Evolutionary conservation across 1,140 invertebrate species (phyloP).

Genomic region (Drosophila sproati): DNA sequence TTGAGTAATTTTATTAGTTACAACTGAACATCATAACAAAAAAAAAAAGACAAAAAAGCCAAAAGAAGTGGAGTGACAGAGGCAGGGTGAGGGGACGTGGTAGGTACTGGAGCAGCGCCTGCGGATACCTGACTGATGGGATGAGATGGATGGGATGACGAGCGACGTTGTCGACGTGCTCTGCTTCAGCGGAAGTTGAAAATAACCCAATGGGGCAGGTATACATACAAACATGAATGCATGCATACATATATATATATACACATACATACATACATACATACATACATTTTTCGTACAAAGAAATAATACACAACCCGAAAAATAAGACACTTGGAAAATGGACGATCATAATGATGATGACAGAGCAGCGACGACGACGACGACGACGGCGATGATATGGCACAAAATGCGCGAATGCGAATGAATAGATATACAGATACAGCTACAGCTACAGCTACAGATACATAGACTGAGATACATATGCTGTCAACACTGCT

Average conservation of each 20-base stretch:
- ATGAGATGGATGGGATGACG: slow-evolving; percentile 29
- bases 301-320: slow-evolving; percentile 58
- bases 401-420: slow-evolving; percentile 71
- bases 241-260: background rate
- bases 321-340: slow-evolving; percentile 66
- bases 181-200: slow-evolving; percentile 52
- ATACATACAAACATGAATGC: slow-evolving; percentile 2
- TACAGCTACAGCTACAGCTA: slow-evolving; percentile 13
- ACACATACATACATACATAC: background rate
- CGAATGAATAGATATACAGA: slow-evolving; percentile 44
- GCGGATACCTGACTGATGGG: slow-evolving; percentile 16
- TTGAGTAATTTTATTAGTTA: slow-evolving; percentile 65
- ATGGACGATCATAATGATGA: slow-evolving; percentile 63
- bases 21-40: slow-evolving; percentile 35
- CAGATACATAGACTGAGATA: slow-evolving; percentile 20
- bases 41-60: background rate
- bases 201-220: slow-evolving; percentile 66
- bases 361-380: slow-evolving; percentile 51
- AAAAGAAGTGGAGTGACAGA: background rate
- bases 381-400: slow-evolving; percentile 63
- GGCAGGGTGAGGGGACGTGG: background rate
- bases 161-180: background rate
- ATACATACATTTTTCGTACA: slow-evolving; percentile 32
- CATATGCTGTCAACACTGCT: slow-evolving; percentile 60
- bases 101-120: background rate